Conservation (phyloP, 2,888 invertebrate genomes). For the Leptura quadrifasciata region DNA sequence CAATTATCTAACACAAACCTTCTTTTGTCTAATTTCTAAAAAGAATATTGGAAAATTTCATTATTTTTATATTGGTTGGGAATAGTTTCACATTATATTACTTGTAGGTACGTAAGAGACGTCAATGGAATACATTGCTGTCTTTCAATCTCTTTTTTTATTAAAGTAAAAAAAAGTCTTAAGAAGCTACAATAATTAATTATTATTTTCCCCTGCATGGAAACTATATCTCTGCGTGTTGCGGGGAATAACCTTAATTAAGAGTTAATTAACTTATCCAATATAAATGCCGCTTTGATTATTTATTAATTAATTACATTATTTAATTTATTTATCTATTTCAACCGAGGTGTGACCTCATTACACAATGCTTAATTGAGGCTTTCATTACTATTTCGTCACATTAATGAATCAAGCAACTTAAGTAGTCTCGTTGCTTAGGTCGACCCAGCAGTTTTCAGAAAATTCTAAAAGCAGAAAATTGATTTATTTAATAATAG, state of each 20-base stretch:
- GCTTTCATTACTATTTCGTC: constrained; percentile 31
- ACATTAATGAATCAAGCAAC: constrained; percentile 24
- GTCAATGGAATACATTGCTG: no score
- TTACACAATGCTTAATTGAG: constrained; percentile 28
- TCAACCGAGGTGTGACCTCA: constrained; percentile 29
- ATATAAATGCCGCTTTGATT: background rate
- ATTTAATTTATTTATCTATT: constrained; percentile 24
- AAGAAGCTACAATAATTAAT: no score
- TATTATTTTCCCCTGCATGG: background rate
- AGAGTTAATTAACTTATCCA: background rate
- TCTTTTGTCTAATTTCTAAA: no score
- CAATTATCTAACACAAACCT: no score
- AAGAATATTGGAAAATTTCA: no score
- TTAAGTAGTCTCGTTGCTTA: constrained; percentile 4
- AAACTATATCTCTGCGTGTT: background rate
- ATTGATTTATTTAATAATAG: background rate
- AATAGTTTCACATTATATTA: no score
- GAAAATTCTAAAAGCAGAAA: background rate
- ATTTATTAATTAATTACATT: constrained; percentile 26
- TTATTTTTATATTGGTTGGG: no score
- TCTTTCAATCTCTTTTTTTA: no score
- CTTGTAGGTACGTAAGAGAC: no score
- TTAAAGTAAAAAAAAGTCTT: no score
- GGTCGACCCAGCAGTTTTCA: background rate
- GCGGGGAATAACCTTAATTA: background rate